These are phyloP conservation scores for Andrena bucephala DNA, from an alignment of 2,888 invertebrate genomes.

Conservation along the genomic window DNA sequence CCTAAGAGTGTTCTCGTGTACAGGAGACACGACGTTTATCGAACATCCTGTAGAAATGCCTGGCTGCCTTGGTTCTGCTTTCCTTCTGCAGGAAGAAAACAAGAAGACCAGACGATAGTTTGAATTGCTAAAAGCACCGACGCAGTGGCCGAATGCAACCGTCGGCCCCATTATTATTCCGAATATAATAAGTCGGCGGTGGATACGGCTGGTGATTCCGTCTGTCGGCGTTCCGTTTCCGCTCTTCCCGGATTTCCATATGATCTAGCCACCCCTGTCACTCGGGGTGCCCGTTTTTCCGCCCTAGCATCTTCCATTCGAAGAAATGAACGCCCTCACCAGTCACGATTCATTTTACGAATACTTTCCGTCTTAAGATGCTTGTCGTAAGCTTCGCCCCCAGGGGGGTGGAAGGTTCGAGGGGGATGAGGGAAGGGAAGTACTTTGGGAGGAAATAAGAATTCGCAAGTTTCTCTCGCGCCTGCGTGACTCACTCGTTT, in stretches of 20 bases:
- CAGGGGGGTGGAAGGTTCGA: not conserved
- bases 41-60: constrained; percentile 11
- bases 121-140: constrained; percentile 73
- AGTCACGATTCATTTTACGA: constrained; percentile 28
- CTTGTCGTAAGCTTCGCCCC: constrained; percentile 24
- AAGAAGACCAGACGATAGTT: constrained; percentile 67
- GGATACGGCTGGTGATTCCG: constrained; percentile 56
- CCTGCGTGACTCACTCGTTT: constrained; percentile 23
- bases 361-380: constrained; percentile 35
- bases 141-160: constrained; percentile 5
- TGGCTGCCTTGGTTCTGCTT: not conserved
- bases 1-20: not conserved
- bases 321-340: constrained; percentile 22
- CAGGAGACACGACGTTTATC: constrained; percentile 3
- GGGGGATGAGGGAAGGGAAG: not conserved
- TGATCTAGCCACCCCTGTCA: constrained; percentile 14
- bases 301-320: constrained; percentile 3
- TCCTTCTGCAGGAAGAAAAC: constrained; percentile 33
- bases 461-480: constrained; percentile 1
- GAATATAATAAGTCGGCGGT: constrained; percentile 72
- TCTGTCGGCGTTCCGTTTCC: constrained; percentile 24
- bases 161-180: constrained; percentile 70
- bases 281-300: not conserved
- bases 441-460: constrained; percentile 18
- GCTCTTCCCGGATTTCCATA: constrained; percentile 56